A percentile compares a stretch with the other conserved stretches of the same genome.
Conservation (phyloP, 2,888 invertebrate genomes). For the Zygogramma bicolorata region DNA sequence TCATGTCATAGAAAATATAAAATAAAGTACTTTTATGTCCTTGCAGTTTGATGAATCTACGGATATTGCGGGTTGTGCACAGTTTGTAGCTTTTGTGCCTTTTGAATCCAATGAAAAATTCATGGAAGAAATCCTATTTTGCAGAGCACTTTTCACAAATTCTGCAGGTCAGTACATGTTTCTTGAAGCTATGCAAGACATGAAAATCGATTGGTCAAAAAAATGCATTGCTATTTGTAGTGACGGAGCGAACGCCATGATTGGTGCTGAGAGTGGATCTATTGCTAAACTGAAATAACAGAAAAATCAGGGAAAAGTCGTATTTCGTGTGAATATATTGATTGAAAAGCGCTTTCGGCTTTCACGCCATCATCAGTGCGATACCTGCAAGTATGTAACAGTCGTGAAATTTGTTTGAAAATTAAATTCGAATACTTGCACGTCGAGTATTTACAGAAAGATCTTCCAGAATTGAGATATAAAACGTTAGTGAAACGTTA, state of each 20-base stretch:
- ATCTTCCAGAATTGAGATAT: too few relatives aligned
- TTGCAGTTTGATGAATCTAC: too few relatives aligned
- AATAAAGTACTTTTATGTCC: slow-evolving; percentile 5
- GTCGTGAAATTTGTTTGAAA: too few relatives aligned
- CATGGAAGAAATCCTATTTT: slow-evolving; percentile 18
- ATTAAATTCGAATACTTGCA: not conserved
- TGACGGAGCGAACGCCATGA: slow-evolving; percentile 12
- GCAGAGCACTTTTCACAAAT: slow-evolving; percentile 9
- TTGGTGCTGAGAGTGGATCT: not conserved
- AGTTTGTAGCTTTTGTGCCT: not conserved
- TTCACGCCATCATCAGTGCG: too few relatives aligned
- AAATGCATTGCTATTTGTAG: slow-evolving; percentile 16
- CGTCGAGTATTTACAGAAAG: too few relatives aligned
- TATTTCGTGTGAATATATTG: too few relatives aligned
- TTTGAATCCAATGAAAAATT: not conserved
- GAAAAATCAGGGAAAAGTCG: too few relatives aligned
- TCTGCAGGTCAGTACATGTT: slow-evolving; percentile 2
- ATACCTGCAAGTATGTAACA: too few relatives aligned
- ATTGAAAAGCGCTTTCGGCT: too few relatives aligned
- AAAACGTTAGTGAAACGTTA: too few relatives aligned
- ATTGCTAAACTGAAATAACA: slow-evolving; percentile 5
- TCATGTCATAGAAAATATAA: slow-evolving; percentile 20
- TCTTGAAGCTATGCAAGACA: not conserved
- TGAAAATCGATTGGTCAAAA: not conserved
- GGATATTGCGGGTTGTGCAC: slow-evolving; percentile 3